Evolutionary conservation across 2,113 vertebrate genomes (phyloP), one percentile per base, ranked within the genome.

Genomic region (Beaufortia kweichowensis): DNA sequence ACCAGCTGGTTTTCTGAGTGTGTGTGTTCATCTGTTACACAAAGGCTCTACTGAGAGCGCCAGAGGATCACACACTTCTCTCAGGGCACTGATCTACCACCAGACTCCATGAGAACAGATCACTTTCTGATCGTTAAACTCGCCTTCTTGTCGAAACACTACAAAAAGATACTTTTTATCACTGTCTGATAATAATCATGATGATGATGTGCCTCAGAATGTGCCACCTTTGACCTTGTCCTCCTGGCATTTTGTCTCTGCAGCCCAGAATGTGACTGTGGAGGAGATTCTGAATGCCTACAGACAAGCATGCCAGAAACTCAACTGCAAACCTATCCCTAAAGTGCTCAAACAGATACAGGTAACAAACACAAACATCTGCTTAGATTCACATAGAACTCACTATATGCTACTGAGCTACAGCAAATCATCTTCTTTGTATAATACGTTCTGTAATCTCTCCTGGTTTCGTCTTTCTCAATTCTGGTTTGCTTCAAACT

Each of bases 211-310:
- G 26, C 35, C 46, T 17, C 4, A 46, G 15, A 46, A n/a, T 81
- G 69, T n/a, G n/a, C n/a, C n/a, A 85, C 73, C 66, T 50, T 23
- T 75, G 60, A 68, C 56, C 26, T 11, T 43, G n/a, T 15, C 19
- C 21, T 4, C 43, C 29, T 79, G 26, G 46, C 17, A 65, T 85
- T 31, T 79, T 83, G 59, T 87, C 81, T 88, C 55, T 88, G 1
- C 91, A 98, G 96, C 96, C 87, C 95, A 95, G 87, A 96, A 98
- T 11, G 96, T 95, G 90, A 98, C 96, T 0, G 92, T 97, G 55
- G 95, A 98, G 0, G 96, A 97, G 75, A 92, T 98, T 71, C 19
- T 96, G 50, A 79, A 87, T 0, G 93, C 95, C 71, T 98, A 98
- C 88, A 93, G 90, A 79, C 94, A 95, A 71, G 93, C 95, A 84